Base-by-base conservation (phyloP, 2,113 vertebrate genomes). In the Actinemys pallida region DNA sequence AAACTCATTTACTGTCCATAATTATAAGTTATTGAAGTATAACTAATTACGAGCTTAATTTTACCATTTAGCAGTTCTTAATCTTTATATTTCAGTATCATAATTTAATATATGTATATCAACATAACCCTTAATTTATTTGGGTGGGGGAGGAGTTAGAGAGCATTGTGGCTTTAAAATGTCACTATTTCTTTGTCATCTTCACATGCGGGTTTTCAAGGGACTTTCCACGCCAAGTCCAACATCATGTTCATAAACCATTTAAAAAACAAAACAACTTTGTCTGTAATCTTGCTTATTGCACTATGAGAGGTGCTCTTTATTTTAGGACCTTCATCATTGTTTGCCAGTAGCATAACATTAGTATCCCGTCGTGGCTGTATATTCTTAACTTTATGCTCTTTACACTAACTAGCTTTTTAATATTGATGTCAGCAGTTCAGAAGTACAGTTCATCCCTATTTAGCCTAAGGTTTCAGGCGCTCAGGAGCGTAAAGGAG, bases 341-440 rank as follows among this genome's bases (percentile, higher is more conserved):
- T 65, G 29, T 8, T 65, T 31, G 8, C 6, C 62, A 3, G 0
- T 83, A 3, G 54, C 4, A 17, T 83, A 29, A 93, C 90, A 76
- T 91, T 92, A 94, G 54, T 42, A 12, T 65, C 47, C 54, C n/a
- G 88, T 76, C 47, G 87, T 76, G 83, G 90, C 95, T 81, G 57
- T 76, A 8, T 57, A 76, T 90, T 93, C 25, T 88, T 83, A 6
- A 5, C 8, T 16, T 84, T 84, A 49, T 53, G 84, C 76, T 93
- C 79, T 76, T 52, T 14, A 86, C 94, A 86, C 94, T 85, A 89
- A 96, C 47, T 78, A 87, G 84, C 90, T 90, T 83, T 96, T 93
- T 16, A 90, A 24, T 87, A 96, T 81, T 82, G 91, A 65, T 95
- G 90, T 93, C 88, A 95, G 92, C 86, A 39, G 80, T 86, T 86